phyloP scores from a whole-genome alignment of 1,140 invertebrate species.

The Drosophila jambulina region DNA sequence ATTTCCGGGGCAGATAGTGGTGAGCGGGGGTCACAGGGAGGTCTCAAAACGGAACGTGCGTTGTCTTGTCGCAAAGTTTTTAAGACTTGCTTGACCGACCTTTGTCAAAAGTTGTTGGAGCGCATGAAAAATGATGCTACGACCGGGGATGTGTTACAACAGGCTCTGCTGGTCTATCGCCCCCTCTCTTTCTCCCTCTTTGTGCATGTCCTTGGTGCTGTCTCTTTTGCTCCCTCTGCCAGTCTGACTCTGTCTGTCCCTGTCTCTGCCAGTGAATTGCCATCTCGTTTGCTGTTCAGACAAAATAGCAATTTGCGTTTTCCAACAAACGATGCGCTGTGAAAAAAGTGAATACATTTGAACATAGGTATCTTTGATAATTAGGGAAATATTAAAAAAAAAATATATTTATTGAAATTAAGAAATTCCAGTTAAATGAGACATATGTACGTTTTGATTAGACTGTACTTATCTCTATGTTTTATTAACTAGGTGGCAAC shows the following conservation, averaged over 20 bases:
- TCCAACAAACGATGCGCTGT: slow-evolving; percentile 61
- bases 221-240: not conserved
- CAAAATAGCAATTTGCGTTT: slow-evolving; percentile 82
- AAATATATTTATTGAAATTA: too few species aligned
- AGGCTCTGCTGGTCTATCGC: slow-evolving; percentile 28
- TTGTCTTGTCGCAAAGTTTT: slow-evolving; percentile 83
- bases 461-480: not conserved
- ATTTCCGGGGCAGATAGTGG: slow-evolving; percentile 3
- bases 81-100: slow-evolving; percentile 83
- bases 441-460: not conserved
- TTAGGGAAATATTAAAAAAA: not conserved
- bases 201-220: not conserved
- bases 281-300: slow-evolving; percentile 58
- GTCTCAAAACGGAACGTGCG: slow-evolving; percentile 66
- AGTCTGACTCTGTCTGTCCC: not conserved
- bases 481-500: not conserved
- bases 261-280: slow-evolving; percentile 35
- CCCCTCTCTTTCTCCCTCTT: not conserved
- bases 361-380: not conserved
- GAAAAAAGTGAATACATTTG: not conserved
- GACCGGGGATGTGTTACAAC: slow-evolving; percentile 75
- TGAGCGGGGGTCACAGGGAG: not conserved
- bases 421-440: not conserved
- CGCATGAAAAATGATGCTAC: slow-evolving; percentile 82
- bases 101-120: slow-evolving; percentile 82